Conservation (phyloP, 1,140 invertebrate species). For the Cepaea nemoralis region DNA sequence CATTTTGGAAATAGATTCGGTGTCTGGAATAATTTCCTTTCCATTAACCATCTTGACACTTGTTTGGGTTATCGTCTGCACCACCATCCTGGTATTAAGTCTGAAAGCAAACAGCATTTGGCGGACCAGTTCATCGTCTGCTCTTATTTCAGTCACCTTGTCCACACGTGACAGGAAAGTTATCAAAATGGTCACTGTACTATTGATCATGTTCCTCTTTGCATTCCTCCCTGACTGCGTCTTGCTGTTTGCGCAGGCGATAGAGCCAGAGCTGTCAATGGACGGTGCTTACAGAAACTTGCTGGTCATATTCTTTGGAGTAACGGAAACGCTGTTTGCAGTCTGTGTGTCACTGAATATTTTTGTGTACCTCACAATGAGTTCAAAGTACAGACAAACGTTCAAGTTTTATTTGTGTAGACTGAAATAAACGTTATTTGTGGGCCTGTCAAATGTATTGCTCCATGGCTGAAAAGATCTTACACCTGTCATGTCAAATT, state of each 20-base stretch:
- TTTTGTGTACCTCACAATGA: too few species aligned
- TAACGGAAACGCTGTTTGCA: not conserved
- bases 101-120: not conserved
- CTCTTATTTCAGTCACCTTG: not conserved
- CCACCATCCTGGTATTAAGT: not conserved
- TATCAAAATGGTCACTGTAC: not conserved
- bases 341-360: too few species aligned
- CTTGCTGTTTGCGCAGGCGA: not conserved
- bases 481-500: too few species aligned
- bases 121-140: not conserved
- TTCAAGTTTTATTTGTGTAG: too few species aligned
- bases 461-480: too few species aligned
- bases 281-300: not conserved
- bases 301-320: not conserved
- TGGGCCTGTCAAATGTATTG: too few species aligned
- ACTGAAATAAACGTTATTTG: too few species aligned
- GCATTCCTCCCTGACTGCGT: not conserved
- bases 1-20: not conserved
- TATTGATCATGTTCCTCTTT: not conserved
- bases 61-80: not conserved
- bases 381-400: too few species aligned
- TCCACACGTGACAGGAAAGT: constrained; percentile 15
- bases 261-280: not conserved
- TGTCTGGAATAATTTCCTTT: not conserved
- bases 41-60: not conserved